These are phyloP conservation scores for Lasius platythorax DNA, from an alignment of 2,888 invertebrate genomes.

Conservation along the genomic window DNA sequence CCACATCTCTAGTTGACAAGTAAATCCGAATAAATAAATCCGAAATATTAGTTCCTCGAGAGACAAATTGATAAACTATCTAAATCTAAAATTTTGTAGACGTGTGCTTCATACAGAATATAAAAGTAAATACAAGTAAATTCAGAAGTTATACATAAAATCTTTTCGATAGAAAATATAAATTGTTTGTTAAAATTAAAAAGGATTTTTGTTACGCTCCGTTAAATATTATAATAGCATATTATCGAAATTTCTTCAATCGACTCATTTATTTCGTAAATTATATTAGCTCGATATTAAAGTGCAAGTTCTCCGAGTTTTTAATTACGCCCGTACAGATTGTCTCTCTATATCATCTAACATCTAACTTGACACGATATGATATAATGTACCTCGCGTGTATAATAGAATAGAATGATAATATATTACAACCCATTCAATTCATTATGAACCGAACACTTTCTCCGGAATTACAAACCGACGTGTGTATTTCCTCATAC, in stretches of 20 bases:
- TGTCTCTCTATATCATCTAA: neutral
- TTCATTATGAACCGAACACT: neutral
- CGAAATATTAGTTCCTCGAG: too few relatives aligned
- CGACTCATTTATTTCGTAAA: slow-evolving; percentile 9
- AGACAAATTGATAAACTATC: neutral
- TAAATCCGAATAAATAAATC: neutral
- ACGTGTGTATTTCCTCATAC: neutral
- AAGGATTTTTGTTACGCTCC: neutral
- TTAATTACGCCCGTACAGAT: neutral
- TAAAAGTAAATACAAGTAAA: neutral
- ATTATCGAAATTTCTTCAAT: neutral
- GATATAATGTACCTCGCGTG: neutral
- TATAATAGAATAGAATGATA: slow-evolving; percentile 12
- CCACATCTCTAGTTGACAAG: neutral
- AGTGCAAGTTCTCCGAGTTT: neutral
- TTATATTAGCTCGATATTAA: neutral
- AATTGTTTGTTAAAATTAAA: neutral
- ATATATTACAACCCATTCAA: neutral
- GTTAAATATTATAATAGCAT: neutral
- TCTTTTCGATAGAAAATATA: neutral
- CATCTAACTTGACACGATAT: neutral
- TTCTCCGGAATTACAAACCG: neutral
- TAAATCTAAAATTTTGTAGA: neutral
- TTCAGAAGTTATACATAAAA: neutral
- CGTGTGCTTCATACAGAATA: neutral